Evolutionary conservation across 2,113 vertebrate genomes (phyloP), one percentile per base, ranked within the genome.

Genomic region (Platysteira castanea): DNA sequence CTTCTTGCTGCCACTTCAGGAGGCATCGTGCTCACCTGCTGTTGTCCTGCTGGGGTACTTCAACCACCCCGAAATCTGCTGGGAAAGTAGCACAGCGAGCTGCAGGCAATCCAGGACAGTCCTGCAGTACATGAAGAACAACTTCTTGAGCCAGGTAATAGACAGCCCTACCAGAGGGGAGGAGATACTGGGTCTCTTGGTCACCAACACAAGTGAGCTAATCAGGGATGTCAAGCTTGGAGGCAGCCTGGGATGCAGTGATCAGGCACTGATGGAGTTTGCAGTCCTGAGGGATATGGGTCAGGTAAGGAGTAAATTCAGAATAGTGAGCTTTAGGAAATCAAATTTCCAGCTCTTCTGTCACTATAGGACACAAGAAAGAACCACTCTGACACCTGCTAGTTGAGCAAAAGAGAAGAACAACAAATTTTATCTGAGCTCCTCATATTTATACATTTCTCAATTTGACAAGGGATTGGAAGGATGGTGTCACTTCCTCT

Each of bases 21-120:
- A 64, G 10, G 7, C 31, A 64, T 31, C 1, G 0, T 0, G 0
- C 42, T 73, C 18, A 42, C 27, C 13, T 7, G 6, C 12, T 65
- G 4, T 37, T 28, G 10, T 37, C 31, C 18, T 73, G 12, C 27
- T 57, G 42, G 26, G 10, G 26, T 5, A 33, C 17, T 35, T 35
- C 13, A 56, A 5, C n/a, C 24, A 21, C 41, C 42, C 21, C 1
- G 0, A 8, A 3, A 27, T 23, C 31, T 80, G 31, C 57, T 42
- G 42, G 26, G 31, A 33, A 57, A 27, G 42, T 2, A 57, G 30
- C 42, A 30, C 50, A 42, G 42, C 0, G 0, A 63, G 41, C 24
- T 49, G 35, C 37, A 71, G 17, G 21, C 14, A 42, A 13, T 7
- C 21, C 42, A 57, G 42, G 50, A 57, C 35, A 42, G 35, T 33